These are phyloP conservation scores for Lineus longissimus DNA, from an alignment of 1,140 invertebrate genomes.

Conservation along the genomic window DNA sequence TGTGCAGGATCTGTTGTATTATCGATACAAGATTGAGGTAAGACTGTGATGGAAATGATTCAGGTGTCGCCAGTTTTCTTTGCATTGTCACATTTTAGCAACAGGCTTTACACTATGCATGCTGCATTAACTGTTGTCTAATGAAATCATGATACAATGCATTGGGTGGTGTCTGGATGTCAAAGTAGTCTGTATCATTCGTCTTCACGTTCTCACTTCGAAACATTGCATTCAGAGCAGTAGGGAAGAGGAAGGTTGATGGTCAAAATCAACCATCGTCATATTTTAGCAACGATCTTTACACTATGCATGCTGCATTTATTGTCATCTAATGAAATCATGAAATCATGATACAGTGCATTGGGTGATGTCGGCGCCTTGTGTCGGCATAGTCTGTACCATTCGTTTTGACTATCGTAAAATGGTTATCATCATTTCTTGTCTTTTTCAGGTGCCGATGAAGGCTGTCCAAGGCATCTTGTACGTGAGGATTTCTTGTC, in stretches of 20 bases:
- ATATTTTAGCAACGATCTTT: too few species aligned
- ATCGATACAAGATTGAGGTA: conserved; percentile 47
- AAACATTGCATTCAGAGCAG: background rate
- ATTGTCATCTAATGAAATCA: too few species aligned
- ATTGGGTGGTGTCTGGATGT: background rate
- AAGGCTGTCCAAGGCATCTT: conserved; percentile 36
- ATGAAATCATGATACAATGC: background rate
- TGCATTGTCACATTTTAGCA: too few species aligned
- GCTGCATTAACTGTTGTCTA: conserved; percentile 1
- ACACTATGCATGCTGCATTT: too few species aligned
- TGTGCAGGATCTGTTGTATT: conserved; percentile 45
- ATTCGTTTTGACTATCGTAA: too few species aligned
- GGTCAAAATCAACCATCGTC: too few species aligned
- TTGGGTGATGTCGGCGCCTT: too few species aligned
- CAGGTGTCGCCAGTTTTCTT: too few species aligned
- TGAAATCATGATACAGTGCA: too few species aligned
- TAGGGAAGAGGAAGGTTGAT: background rate
- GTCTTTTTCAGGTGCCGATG: conserved; percentile 40
- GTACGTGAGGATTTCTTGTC: conserved; percentile 48
- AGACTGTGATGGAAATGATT: background rate
- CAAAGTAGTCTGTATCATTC: background rate
- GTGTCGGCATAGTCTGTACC: too few species aligned
- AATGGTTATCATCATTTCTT: too few species aligned
- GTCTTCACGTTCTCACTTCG: background rate
- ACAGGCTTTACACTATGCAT: background rate